These are phyloP conservation scores for Knipowitschia caucasica DNA, from an alignment of 2,797 vertebrate species.

Conservation along the genomic window DNA sequence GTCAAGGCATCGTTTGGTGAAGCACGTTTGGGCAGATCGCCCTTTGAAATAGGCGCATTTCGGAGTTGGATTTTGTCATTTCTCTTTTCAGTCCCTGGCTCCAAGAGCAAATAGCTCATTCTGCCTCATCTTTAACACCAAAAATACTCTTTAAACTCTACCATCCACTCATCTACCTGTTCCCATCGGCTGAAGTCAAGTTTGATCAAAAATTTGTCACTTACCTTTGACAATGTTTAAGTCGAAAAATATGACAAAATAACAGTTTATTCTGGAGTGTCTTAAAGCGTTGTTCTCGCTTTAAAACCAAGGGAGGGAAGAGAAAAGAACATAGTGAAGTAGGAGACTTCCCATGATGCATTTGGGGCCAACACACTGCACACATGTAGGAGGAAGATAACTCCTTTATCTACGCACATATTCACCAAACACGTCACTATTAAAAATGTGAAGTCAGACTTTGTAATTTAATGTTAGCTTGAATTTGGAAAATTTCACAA, in stretches of 20 bases:
- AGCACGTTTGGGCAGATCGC: constrained; percentile 68
- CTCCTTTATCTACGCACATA: not conserved
- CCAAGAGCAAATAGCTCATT: constrained; percentile 61
- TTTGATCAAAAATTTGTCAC: constrained; percentile 45
- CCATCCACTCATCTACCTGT: constrained; percentile 21
- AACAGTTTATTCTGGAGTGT: constrained; percentile 55
- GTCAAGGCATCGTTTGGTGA: constrained; percentile 43
- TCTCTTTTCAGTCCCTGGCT: constrained; percentile 55
- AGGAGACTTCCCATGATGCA: constrained; percentile 74
- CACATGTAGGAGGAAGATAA: constrained; percentile 34
- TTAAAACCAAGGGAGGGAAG: constrained; percentile 67
- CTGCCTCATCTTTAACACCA: constrained; percentile 50
- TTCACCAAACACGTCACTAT: not conserved
- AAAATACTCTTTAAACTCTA: constrained; percentile 56
- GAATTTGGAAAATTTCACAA: not conserved
- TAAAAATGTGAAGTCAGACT: not conserved
- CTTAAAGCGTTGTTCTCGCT: constrained; percentile 73
- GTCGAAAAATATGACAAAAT: constrained; percentile 39
- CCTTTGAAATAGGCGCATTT: constrained; percentile 67
- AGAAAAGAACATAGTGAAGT: constrained; percentile 65
- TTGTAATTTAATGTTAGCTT: constrained; percentile 8
- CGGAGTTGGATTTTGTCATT: constrained; percentile 61
- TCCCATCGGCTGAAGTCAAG: constrained; percentile 32
- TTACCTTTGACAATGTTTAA: constrained; percentile 55
- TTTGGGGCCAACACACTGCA: constrained; percentile 56